These are phyloP conservation scores for Acestrorhynchus altus DNA, from an alignment of 2,797 vertebrate genomes.

Conservation along the genomic window DNA sequence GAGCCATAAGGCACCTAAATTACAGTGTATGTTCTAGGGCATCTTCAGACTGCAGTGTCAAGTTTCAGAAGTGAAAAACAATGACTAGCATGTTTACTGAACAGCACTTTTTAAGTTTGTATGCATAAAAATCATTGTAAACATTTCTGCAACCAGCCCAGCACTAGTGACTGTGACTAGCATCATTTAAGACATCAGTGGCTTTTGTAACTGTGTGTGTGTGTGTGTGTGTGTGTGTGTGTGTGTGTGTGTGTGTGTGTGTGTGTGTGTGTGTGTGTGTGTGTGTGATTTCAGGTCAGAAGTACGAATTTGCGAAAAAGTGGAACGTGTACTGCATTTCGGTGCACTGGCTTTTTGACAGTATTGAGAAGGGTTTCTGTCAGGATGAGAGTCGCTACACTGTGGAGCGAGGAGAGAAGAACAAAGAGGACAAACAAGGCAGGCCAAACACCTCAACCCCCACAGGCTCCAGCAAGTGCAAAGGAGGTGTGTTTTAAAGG, in stretches of 20 bases:
- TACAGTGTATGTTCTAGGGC: no score
- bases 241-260: neutral
- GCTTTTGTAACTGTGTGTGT: no score
- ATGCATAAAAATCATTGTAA: no score
- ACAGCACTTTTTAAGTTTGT: no score
- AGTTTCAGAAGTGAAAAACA: no score
- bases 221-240: neutral
- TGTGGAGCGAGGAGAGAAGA: conserved; percentile 70
- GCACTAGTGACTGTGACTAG: no score
- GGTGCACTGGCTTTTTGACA: conserved; percentile 94
- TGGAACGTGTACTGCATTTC: conserved; percentile 97
- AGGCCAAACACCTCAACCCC: conserved; percentile 91
- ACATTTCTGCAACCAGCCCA: no score
- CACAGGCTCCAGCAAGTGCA: conserved; percentile 71
- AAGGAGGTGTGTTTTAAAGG: conserved; percentile 74
- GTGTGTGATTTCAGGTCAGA: conserved; percentile 84
- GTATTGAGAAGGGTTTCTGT: conserved; percentile 93
- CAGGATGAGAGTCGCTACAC: conserved; percentile 91
- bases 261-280: neutral
- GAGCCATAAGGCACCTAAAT: no score
- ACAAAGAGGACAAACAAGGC: conserved; percentile 58
- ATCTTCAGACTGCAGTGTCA: no score
- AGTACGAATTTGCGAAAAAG: conserved; percentile 94
- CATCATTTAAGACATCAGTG: neutral
- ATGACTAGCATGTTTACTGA: no score